Evolutionary conservation across 2,797 vertebrate genomes (phyloP).

Genomic region (Lates japonicus): DNA sequence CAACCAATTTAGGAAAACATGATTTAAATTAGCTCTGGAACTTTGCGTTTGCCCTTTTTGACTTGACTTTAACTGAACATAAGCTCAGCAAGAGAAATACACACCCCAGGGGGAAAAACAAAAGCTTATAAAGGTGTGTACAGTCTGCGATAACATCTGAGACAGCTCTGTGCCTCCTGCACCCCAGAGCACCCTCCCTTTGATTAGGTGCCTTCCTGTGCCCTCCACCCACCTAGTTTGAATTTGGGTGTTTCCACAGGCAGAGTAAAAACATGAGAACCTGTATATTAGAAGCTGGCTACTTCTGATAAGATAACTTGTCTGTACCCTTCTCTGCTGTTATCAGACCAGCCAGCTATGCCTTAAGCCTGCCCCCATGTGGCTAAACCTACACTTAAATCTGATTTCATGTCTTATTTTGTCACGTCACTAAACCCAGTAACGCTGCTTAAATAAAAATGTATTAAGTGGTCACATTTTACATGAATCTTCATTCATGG

Average conservation of each 20-base stretch:
- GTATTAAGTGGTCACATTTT: not conserved
- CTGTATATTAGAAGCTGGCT: slow-evolving; percentile 40
- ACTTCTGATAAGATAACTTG: slow-evolving; percentile 50
- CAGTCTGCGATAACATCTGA: slow-evolving; percentile 24
- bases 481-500: not conserved
- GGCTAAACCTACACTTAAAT: slow-evolving; percentile 32
- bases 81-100: not conserved
- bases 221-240: slow-evolving; percentile 11
- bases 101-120: not conserved
- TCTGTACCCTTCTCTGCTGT: slow-evolving; percentile 13
- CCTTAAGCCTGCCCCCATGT: slow-evolving; percentile 60
- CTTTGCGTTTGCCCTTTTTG: slow-evolving; percentile 9
- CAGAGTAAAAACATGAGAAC: slow-evolving; percentile 39
- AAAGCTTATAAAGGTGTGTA: slow-evolving; percentile 4
- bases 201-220: slow-evolving; percentile 13
- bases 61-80: not conserved
- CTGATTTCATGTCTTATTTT: slow-evolving; percentile 1
- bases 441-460: not conserved
- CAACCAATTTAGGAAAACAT: not conserved
- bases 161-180: not conserved
- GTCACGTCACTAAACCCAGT: not conserved
- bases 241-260: slow-evolving; percentile 28
- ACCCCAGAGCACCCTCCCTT: slow-evolving; percentile 13
- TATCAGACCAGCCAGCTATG: slow-evolving; percentile 24
- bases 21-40: not conserved